Conservation (phyloP, 2,888 invertebrate genomes). For the Seira ritae region DNA sequence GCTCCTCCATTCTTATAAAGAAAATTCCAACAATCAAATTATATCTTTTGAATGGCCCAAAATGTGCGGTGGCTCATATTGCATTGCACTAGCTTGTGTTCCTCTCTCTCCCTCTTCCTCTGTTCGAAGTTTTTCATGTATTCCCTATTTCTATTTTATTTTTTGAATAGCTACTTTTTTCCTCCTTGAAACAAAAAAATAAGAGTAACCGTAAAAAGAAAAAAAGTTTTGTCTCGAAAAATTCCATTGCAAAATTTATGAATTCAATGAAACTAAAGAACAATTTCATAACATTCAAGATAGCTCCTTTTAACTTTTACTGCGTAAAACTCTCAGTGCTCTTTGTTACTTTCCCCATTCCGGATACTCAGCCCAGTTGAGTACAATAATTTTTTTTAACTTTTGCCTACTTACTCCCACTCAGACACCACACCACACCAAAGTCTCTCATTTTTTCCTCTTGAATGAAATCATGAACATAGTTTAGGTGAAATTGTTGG, state of each 20-base stretch:
- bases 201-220: conserved; percentile 22
- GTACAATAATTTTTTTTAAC: conserved; percentile 9
- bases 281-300: conserved; percentile 55
- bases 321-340: not conserved
- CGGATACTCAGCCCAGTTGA: not conserved
- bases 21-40: conserved; percentile 13
- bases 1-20: conserved; percentile 23
- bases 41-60: conserved; percentile 16
- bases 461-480: conserved; percentile 14
- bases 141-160: conserved; percentile 20
- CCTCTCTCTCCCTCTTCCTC: too few species aligned
- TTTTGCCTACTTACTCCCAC: not conserved
- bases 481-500: conserved; percentile 16
- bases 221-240: conserved; percentile 38
- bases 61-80: conserved; percentile 1
- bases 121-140: not conserved
- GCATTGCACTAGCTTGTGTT: not conserved
- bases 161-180: conserved; percentile 32
- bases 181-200: conserved; percentile 44
- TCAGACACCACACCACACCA: conserved; percentile 6
- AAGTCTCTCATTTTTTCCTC: conserved; percentile 8
- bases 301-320: conserved; percentile 22
- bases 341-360: conserved; percentile 11
- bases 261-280: conserved; percentile 61
- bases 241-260: conserved; percentile 62